Conservation (phyloP, 2,797 vertebrate species). For the Jordanella pulchra region DNA sequence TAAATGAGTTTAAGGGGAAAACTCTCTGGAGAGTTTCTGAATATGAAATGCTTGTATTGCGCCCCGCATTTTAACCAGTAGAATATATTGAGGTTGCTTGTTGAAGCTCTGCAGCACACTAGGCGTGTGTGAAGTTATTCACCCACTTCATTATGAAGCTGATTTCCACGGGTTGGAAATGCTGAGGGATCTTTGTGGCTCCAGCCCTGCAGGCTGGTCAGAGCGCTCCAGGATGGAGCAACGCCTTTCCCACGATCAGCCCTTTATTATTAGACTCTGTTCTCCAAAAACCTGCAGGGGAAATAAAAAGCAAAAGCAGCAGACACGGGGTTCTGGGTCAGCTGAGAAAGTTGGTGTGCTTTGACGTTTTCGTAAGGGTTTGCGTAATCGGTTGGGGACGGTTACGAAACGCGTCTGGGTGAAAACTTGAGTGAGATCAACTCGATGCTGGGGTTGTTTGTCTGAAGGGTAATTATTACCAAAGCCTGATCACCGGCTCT, state of each 20-base stretch:
- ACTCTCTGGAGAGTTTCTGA: neutral
- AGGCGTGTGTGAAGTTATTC: slow-evolving; percentile 22
- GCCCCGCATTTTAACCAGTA: neutral
- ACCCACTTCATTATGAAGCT: slow-evolving; percentile 33
- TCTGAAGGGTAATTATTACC: neutral
- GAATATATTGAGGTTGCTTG: neutral
- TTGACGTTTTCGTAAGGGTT: slow-evolving; percentile 60
- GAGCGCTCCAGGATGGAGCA: slow-evolving; percentile 38
- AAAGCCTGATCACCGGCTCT: neutral
- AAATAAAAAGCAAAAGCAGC: no score
- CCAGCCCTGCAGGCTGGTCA: slow-evolving; percentile 5
- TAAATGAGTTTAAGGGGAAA: neutral
- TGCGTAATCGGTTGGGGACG: slow-evolving; percentile 61
- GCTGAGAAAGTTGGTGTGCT: slow-evolving; percentile 30
- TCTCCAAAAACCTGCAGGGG: neutral
- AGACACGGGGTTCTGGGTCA: neutral
- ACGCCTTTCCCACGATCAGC: slow-evolving; percentile 4
- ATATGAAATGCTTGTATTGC: neutral
- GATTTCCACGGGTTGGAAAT: slow-evolving; percentile 40
- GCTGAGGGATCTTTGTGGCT: slow-evolving; percentile 12
- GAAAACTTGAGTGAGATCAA: neutral
- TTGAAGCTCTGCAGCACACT: slow-evolving; percentile 1
- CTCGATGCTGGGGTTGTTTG: no score
- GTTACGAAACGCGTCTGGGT: slow-evolving; percentile 60
- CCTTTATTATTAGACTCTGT: neutral